Evolutionary conservation across 2,888 invertebrate species (phyloP).

Genomic region (Orthosia incerta): DNA sequence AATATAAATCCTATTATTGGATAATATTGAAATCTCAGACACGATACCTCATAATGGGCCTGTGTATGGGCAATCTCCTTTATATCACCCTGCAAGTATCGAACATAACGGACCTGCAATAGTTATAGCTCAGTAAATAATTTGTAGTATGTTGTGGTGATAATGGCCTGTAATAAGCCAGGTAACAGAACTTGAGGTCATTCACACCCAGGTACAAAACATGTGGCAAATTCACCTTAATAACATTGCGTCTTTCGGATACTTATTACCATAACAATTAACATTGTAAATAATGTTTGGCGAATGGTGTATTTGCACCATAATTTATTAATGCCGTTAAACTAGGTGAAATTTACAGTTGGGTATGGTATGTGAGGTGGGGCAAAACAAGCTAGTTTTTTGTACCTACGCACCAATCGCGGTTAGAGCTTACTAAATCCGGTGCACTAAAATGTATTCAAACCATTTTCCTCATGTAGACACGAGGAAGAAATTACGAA

Average conservation of each 20-base stretch:
- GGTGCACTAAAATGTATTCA: not conserved
- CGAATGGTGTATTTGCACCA: not conserved
- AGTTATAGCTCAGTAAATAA: not conserved
- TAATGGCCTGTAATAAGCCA: conserved; percentile 19
- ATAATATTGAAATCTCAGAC: too few species aligned
- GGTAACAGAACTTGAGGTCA: conserved; percentile 49
- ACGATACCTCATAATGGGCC: too few species aligned
- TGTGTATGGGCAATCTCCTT: too few species aligned
- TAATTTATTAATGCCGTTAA: not conserved
- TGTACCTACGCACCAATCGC: conserved; percentile 14
- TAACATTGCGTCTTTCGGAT: not conserved
- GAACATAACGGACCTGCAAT: conserved; percentile 14
- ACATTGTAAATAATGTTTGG: conserved; percentile 2
- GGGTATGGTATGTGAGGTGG: conserved; percentile 2
- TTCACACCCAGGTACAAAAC: conserved; percentile 37
- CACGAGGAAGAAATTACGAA: not conserved
- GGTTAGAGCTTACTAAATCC: conserved; percentile 9
- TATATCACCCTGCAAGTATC: not conserved
- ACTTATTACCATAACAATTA: conserved; percentile 25
- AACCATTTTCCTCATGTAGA: not conserved
- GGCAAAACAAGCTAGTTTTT: conserved; percentile 14
- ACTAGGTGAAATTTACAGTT: conserved; percentile 39
- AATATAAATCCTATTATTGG: too few species aligned
- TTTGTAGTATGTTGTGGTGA: not conserved
- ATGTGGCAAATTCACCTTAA: conserved; percentile 11